Evolutionary conservation across 2,113 vertebrate genomes (phyloP), one percentile per base, ranked within the genome.

Genomic region (Probosciger aterrimus): DNA sequence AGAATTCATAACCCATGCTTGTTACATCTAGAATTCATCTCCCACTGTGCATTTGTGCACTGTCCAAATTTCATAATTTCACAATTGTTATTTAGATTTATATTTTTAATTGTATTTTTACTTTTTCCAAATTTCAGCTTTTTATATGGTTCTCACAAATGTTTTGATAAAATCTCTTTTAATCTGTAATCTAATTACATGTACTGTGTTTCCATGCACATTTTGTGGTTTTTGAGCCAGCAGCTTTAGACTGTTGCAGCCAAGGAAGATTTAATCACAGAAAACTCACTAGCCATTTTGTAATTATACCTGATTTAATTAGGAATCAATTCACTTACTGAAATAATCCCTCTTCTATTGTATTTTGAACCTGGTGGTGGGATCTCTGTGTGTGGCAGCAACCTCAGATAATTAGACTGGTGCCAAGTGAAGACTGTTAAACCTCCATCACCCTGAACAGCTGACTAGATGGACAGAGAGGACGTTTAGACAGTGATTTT

Each of bases 291-390:
- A 83, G 67, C 13, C 41, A 6, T 95, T 90, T 93, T 93, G 41
- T 75, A 94, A 93, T 93, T 95, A 46, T 65, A 91, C 47, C 86
- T 82, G 59, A 89, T 92, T 95, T 88, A 96, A 96, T 90, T 90
- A 95, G 31, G 47, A 93, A 91, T 96, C 88, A 94, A 95, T 91
- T 95, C 33, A 82, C 28, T 77, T 86, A 84, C n/a, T 92, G 69
- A 83, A 94, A 95, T 80, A 37, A 77, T 33, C 5, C 7, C 11
- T 77, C 24, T 93, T 60, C 73, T 85, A 44, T 60, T 92, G 57
- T 77, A 87, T 92, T 85, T 93, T 7, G 17, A 88, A 78, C 27
- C 37, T 52, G 59, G 41, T 78, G 57, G 50, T 96, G 31, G 73
- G 22, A 88, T 84, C 75, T 94, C 8, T 92, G 49, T 85, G 75